phyloP scores from a whole-genome alignment of 2,888 invertebrate genomes.

The Acleris holmiana region DNA sequence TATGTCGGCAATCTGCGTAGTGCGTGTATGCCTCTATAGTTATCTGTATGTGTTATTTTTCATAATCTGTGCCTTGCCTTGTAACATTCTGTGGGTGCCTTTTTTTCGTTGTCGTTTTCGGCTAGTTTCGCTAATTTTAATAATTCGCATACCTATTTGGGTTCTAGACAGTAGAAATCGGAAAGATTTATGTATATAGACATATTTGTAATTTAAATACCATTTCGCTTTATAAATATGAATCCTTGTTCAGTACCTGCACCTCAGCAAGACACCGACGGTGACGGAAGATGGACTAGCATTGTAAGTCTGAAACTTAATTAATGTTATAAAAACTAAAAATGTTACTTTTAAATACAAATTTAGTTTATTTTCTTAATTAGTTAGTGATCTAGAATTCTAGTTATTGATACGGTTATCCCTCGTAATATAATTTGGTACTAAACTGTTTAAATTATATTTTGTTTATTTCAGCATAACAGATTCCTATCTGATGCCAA shows the following conservation, averaged over 20 bases:
- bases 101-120: slow-evolving; percentile 37
- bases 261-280: slow-evolving; percentile 90
- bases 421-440: neutral
- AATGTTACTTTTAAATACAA: too few species aligned
- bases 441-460: neutral
- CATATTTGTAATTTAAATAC: slow-evolving; percentile 3
- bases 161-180: slow-evolving; percentile 15
- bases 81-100: slow-evolving; percentile 27
- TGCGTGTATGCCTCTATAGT: too few species aligned
- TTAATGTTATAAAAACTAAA: neutral
- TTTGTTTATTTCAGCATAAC: slow-evolving; percentile 88
- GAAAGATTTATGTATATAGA: slow-evolving; percentile 11
- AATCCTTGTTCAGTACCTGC: slow-evolving; percentile 89
- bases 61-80: too few species aligned
- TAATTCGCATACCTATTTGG: slow-evolving; percentile 19
- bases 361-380: too few species aligned
- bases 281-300: slow-evolving; percentile 94
- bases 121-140: slow-evolving; percentile 30
- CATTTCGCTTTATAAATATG: slow-evolving; percentile 67
- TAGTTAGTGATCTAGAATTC: too few species aligned
- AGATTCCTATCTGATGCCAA: slow-evolving; percentile 93
- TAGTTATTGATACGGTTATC: neutral
- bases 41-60: too few species aligned
- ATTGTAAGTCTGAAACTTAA: slow-evolving; percentile 75
- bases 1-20: too few species aligned